Base-by-base conservation (phyloP, 2,797 vertebrate species). In the Girardinus metallicus region DNA sequence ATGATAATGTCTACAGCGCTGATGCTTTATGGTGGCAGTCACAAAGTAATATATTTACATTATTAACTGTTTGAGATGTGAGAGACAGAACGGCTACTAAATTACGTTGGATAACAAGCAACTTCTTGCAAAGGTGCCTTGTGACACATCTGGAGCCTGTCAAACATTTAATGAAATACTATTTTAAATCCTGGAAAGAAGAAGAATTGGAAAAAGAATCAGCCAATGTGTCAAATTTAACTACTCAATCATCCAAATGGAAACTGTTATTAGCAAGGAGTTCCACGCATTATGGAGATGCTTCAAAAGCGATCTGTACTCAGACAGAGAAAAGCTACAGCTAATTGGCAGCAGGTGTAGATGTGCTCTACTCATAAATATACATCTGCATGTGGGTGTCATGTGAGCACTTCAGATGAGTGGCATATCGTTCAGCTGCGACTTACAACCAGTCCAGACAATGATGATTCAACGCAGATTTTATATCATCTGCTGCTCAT, bases 311-410 rank as follows among this genome's bases (percentile, higher is more conserved):
- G 83, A 87, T 85, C 80, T 64, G 73, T 75, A 86, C 80, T 92
- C 87, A 90, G 82, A 87, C 82, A 86, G 76, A 57, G 77, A 41
- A 86, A 86, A 83, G 85, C 82, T 75, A 21, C 80, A 66, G 87
- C 57, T 93, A 92, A 92, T 92, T 89, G 91, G 87, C 82, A 86
- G 88, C 92, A 94, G 91, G 87, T 93, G 93, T 77, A 62, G 76
- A 76, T 83, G 79, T 76, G 85, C 80, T 88, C 73, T 46, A 78
- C 77, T 84, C 75, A 78, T 76, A 86, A 77, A 84, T 83, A 84
- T 80, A 85, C 74, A 78, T 81, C 74, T 75, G 70, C 75, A 64
- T 29, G 84, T 79, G 80, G 77, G 64, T 82, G 86, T 76, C 75
- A 36, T 18, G 43, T 73, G 68, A 75, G 62, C 86, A 64, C 83